Base-by-base conservation (phyloP, 2,113 vertebrate species). In the Ia io region DNA sequence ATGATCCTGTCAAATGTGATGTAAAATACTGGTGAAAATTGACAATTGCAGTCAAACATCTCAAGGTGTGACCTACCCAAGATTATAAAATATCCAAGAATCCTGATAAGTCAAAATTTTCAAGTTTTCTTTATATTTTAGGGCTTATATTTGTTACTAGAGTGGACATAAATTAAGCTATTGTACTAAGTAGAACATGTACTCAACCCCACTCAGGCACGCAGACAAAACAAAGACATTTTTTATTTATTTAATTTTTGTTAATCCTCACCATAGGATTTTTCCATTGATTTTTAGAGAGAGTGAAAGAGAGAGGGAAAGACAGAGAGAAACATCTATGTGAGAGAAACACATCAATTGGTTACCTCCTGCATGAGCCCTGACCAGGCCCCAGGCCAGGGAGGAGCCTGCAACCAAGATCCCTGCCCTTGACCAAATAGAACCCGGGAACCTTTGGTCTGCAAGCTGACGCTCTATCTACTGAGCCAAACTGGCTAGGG, bases 21-120 rank as follows among this genome's bases (percentile, higher is more conserved):
- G 6, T 63, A 87, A 95, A 94, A 91, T 80, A 79, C 47, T 42
- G 42, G 49, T 94, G 32, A 92, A 96, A 97, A 87, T 17, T 89
- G 83, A 94, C 79, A 96, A 94, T 61, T 84, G 4, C 18, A 84
- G 49, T 87, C 12, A 93, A 94, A 82, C 79, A 94, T 73, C 59
- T 80, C 47, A 40, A 93, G 42, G 32, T 65, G 16, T 79, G 56
- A 83, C 49, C 37, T 95, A 40, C 9, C 56, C 35, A 49, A 88
- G 49, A 25, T 84, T 76, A 56, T 87, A 76, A 94, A 93, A 84
- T 25, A 77, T 76, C 63, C 65, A 93, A 35, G 22, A 87, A 89
- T 80, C 10, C 25, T 89, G 25, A 92, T 90, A 92, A 85, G 47
- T 80, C 77, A 6, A 22, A 80, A 63, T 92, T 95, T 65, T 95